Conservation (phyloP, 2,113 vertebrate genomes). For the Piprites chloris region DNA sequence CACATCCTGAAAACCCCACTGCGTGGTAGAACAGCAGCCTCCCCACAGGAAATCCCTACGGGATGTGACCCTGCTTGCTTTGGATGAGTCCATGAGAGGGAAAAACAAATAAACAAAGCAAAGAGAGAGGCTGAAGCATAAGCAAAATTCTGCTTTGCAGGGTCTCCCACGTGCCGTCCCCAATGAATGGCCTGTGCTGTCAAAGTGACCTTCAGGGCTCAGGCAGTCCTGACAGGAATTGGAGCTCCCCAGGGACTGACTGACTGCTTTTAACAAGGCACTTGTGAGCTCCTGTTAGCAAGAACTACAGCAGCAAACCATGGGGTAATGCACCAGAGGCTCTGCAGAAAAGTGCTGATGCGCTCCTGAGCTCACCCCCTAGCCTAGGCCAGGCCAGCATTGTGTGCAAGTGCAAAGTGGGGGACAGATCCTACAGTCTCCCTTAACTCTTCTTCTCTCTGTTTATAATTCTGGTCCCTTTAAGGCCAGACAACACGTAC, state of each 20-base stretch:
- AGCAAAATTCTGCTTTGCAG: neutral
- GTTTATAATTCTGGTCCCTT: neutral
- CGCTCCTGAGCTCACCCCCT: rapidly evolving
- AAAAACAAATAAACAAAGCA: conserved; percentile 7
- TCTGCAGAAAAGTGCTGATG: neutral
- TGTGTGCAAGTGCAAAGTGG: rapidly evolving
- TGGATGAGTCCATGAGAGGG: neutral
- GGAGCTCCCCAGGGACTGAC: neutral
- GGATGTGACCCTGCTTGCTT: neutral
- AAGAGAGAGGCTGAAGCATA: neutral
- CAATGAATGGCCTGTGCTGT: neutral
- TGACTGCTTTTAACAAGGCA: neutral
- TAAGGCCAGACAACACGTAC: neutral
- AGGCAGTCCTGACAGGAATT: neutral
- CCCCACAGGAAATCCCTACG: neutral
- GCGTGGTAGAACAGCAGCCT: neutral
- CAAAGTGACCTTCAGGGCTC: neutral
- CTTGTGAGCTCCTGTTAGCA: neutral
- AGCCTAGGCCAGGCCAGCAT: neutral
- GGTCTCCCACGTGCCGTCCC: neutral
- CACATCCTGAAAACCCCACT: neutral
- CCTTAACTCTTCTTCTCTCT: neutral
- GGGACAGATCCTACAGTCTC: neutral
- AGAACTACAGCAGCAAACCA: neutral
- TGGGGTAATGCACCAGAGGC: rapidly evolving